A percentile compares a stretch with the other conserved stretches of the same genome.
Evolutionary conservation across 2,113 vertebrate species (phyloP).

Genomic region (Anser cygnoides): DNA sequence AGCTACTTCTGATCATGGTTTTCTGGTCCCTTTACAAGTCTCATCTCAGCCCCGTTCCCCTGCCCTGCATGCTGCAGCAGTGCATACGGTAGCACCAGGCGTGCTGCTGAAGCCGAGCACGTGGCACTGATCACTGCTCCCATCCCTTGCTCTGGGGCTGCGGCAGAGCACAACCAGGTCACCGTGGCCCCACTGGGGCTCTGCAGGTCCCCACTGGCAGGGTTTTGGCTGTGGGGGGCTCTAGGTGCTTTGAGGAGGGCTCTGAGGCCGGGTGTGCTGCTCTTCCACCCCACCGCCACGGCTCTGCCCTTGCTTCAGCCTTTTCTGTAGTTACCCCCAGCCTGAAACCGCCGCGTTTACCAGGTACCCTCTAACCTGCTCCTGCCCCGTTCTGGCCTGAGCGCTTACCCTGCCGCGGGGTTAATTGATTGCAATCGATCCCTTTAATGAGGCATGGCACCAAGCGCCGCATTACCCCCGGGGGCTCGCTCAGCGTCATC

Average conservation of each 20-base stretch:
- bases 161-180: fast-evolving
- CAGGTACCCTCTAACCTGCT: not conserved
- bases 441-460: not conserved
- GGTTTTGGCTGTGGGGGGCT: not conserved
- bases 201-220: not conserved
- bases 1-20: not conserved
- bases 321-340: not conserved
- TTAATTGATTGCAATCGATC: not conserved
- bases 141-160: not conserved
- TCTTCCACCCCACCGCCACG: not conserved
- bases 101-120: not conserved
- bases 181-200: not conserved
- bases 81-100: not conserved
- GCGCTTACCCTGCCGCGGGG: not conserved
- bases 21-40: not conserved
- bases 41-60: not conserved
- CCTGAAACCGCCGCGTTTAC: not conserved
- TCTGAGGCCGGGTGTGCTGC: fast-evolving
- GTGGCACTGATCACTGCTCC: not conserved
- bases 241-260: not conserved
- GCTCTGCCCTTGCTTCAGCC: not conserved
- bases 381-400: not conserved
- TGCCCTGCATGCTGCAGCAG: not conserved
- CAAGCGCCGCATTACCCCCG: not conserved
- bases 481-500: not conserved